phyloP scores from a whole-genome alignment of 2,888 invertebrate genomes.

The Eudasyphora cyanicolor region DNA sequence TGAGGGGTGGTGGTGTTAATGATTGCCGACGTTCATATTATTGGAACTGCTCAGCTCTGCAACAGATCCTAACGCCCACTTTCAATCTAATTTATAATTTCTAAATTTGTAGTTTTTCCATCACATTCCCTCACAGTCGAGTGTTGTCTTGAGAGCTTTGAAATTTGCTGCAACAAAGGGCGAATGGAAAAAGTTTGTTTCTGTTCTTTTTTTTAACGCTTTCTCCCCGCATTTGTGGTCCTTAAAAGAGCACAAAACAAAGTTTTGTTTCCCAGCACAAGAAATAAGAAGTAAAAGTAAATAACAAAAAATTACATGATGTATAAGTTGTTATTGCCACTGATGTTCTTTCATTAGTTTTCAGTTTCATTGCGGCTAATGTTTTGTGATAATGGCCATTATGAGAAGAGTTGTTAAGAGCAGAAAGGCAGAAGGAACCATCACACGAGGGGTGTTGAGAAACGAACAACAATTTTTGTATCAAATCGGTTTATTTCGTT shows the following conservation, averaged over 20 bases:
- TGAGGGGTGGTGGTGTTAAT: constrained; percentile 30
- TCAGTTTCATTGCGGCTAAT: constrained; percentile 13
- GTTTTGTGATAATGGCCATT: constrained; percentile 1
- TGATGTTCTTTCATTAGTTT: constrained; percentile 27
- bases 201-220: background rate
- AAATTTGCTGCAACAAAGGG: background rate
- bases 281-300: background rate
- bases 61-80: background rate
- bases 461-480: no score
- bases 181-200: background rate
- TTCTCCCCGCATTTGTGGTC: background rate
- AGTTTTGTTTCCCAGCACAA: background rate
- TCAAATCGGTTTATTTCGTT: no score
- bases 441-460: background rate
- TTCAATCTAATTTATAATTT: constrained; percentile 19
- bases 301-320: background rate
- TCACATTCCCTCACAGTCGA: background rate
- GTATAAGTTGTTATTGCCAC: background rate
- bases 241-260: background rate
- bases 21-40: background rate
- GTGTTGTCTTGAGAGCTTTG: no score
- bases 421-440: background rate
- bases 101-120: background rate
- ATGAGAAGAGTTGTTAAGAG: background rate
- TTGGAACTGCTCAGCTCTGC: background rate